A percentile compares a stretch with the other conserved stretches of the same genome.
These are phyloP conservation scores for Coelopa pilipes DNA, from an alignment of 2,888 invertebrate species.

Conservation along the genomic window DNA sequence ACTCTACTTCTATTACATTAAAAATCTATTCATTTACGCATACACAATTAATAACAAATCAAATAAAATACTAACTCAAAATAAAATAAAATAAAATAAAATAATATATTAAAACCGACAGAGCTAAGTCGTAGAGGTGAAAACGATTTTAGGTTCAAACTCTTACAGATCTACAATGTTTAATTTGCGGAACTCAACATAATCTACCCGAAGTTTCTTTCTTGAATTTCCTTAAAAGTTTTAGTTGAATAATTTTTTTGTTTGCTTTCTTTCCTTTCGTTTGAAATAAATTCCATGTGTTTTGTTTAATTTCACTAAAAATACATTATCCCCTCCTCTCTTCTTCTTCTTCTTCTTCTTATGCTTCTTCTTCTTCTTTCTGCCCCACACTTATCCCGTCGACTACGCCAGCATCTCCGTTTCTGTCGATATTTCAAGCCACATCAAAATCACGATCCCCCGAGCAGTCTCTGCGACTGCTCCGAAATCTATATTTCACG, in stretches of 20 bases:
- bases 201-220: not conserved
- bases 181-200: too few species aligned
- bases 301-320: conserved; percentile 32
- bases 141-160: not conserved
- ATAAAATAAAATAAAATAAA: conserved; percentile 19
- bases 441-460: conserved; percentile 38
- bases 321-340: conserved; percentile 9
- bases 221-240: not conserved
- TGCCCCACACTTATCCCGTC: too few species aligned
- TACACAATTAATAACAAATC: conserved; percentile 27
- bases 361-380: too few species aligned
- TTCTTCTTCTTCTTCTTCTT: too few species aligned
- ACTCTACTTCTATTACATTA: conserved; percentile 41
- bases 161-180: not conserved
- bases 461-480: too few species aligned
- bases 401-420: too few species aligned
- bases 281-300: conserved; percentile 12
- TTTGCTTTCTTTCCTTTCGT: not conserved
- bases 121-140: too few species aligned
- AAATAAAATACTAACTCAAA: conserved; percentile 25
- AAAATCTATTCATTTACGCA: conserved; percentile 21
- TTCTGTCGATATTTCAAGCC: conserved; percentile 26
- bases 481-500: not conserved
- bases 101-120: too few species aligned
- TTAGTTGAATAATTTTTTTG: not conserved